Base-by-base conservation (phyloP, 2,797 vertebrate genomes). In the Microchirus variegatus region DNA sequence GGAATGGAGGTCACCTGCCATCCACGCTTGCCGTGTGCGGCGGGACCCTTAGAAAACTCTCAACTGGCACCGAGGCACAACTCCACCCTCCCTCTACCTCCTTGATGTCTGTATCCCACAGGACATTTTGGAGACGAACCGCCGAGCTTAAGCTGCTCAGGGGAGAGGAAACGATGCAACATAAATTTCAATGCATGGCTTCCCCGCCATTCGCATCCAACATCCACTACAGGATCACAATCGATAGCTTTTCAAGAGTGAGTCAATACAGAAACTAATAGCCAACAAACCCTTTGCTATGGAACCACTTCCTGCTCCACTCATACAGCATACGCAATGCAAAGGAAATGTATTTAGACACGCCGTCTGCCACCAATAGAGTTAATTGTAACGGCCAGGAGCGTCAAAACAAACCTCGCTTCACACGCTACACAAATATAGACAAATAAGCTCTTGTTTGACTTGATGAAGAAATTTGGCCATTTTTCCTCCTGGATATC, bases 241-340 rank as follows among this genome's bases (percentile, higher is more conserved):
- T 92, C 86, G 81, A 88, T 91, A 86, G 59, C 60, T 70, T 85
- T 81, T 86, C 77, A 86, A 88, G 64, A 84, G 77, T 53, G 70
- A 89, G 80, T 88, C 89, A 88, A 88, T 88, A 76, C 80, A 85
- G 77, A 75, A 71, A 81, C 78, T 80, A 87, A 87, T 88, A 83
- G 87, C 78, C 59, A 80, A 84, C 63, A 83, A 80, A 84, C 60
- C 72, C 67, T 50, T 16, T 59, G 65, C 75, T 66, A 74, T 82
- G 78, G 79, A 86, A 63, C 68, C 62, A 76, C 51, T 52, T n/a
- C 50, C 16, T 82, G 84, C 85, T 82, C 49, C 43, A 59, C 67
- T 15, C 48, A 57, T 42, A 60, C 48, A 40, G 19, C 43, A 70
- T 54, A 47, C 80, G 79, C 22, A 22, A 87, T 86, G 65, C 73